These are phyloP conservation scores for Molossus alvarezi DNA, from an alignment of 2,797 vertebrate genomes.

Conservation along the genomic window DNA sequence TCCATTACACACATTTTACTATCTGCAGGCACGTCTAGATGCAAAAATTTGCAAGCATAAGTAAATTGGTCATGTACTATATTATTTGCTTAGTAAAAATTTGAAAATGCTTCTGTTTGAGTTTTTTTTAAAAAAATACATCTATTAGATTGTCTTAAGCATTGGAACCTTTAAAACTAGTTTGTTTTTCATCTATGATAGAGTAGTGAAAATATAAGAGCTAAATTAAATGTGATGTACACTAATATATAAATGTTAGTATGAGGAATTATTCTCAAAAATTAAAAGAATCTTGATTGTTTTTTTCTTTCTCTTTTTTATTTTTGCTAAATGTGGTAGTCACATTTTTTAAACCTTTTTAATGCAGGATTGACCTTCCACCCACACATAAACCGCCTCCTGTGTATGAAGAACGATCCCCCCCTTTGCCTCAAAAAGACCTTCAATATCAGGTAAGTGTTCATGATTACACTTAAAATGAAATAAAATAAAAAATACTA, in stretches of 20 bases:
- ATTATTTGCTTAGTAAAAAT: not conserved
- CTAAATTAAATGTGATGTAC: constrained; percentile 55
- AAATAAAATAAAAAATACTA: constrained; percentile 49
- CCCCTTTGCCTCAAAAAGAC: constrained; percentile 87
- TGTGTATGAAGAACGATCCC: constrained; percentile 84
- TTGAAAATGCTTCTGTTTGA: constrained; percentile 49
- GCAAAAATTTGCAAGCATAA: not conserved
- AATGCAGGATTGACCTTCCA: constrained; percentile 91
- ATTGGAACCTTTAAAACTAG: constrained; percentile 37
- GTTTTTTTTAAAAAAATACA: constrained; percentile 23
- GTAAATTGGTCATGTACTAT: not conserved
- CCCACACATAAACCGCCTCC: constrained; percentile 90
- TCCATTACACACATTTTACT: not conserved
- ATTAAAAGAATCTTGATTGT: not conserved
- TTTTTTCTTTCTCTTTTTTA: not conserved
- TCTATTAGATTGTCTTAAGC: not conserved
- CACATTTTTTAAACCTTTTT: constrained; percentile 66
- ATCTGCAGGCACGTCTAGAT: not conserved
- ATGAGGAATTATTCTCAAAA: constrained; percentile 35
- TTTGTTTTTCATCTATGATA: constrained; percentile 43
- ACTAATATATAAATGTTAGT: constrained; percentile 7
- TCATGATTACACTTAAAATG: not conserved
- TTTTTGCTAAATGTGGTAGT: constrained; percentile 38
- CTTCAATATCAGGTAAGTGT: constrained; percentile 88
- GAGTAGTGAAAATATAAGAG: constrained; percentile 54